These are phyloP conservation scores for Echinarachnius parma DNA, from an alignment of 53 echinoderm and acorn worm species.

Conservation along the genomic window DNA sequence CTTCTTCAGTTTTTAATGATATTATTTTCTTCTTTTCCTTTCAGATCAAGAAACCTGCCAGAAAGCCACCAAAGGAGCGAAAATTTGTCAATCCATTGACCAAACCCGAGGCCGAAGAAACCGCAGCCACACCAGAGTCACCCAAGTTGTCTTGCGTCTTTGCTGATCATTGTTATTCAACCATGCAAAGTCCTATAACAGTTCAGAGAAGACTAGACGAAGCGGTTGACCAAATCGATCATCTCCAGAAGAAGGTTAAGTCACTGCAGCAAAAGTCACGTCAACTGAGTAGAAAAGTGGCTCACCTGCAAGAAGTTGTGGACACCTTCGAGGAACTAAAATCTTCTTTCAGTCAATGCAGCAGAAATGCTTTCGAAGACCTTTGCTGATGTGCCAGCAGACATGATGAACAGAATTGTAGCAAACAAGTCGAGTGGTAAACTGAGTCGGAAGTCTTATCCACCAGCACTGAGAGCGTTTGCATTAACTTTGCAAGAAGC, in stretches of 20 bases:
- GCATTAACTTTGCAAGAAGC: conserved; percentile 54
- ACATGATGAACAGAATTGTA: conserved; percentile 35
- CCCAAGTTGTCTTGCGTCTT: neutral
- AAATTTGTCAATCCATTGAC: no score
- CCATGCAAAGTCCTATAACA: conserved; percentile 9
- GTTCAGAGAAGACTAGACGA: conserved; percentile 1
- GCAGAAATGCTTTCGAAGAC: conserved; percentile 32
- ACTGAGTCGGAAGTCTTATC: neutral
- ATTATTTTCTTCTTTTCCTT: no score
- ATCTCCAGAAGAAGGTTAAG: conserved; percentile 25
- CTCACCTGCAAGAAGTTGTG: conserved; percentile 21
- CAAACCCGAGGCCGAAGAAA: neutral
- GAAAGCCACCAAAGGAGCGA: conserved; percentile 1
- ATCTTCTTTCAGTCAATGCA: conserved; percentile 22
- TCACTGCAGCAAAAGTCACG: conserved; percentile 28
- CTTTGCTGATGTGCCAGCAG: conserved; percentile 32
- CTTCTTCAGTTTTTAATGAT: no score
- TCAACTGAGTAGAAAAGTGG: conserved; percentile 46
- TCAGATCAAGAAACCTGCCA: conserved; percentile 7
- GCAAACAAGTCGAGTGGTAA: conserved; percentile 18
- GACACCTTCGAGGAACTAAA: conserved; percentile 5
- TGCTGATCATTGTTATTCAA: conserved; percentile 21
- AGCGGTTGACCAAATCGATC: neutral
- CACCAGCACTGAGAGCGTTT: conserved; percentile 47
- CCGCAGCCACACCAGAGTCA: neutral